Evolutionary conservation across 2,797 vertebrate species (phyloP), one percentile per base, ranked within the genome.

Genomic region (Hyperoplus lanceolatus): DNA sequence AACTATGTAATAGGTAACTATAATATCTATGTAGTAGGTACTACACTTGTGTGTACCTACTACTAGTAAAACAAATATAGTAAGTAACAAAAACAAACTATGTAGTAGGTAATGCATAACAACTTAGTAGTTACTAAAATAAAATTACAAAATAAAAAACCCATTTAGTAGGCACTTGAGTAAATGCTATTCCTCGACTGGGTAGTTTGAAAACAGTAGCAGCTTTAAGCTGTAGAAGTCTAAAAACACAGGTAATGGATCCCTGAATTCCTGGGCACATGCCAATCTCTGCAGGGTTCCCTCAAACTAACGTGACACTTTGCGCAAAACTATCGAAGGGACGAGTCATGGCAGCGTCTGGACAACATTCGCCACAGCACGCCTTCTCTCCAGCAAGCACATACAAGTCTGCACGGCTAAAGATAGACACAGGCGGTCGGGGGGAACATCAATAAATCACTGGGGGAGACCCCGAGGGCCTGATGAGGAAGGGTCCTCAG

Each of bases 381-480:
- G 71, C 64, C 79, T 79, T 81, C 83, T 11, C 80, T 72, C 74
- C 70, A 82, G 14, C 70, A 16, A n/a, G 41, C 89, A 91, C 86
- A 78, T 89, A 89, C 94, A 91, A 85, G 79, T 64, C 81, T 71
- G 72, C 4, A 3, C 21, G 48, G 81, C 92, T 91, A 93, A 94
- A 94, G 82, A 93, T 92, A 94, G 90, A 88, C 67, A 11, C 57
- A 54, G 81, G 67, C 77, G n/a, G 85, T 77, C 53, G 4, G 74
- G 78, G 75, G 83, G 81, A 29, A 83, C 82, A 45, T 78, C 81
- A 80, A 48, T 91, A 91, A 93, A 93, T 92, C 87, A 79, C 29
- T 29, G 84, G 12, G n/a, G 83, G 60, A 70, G 79, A 90, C 74
- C 81, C 81, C 71, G 1, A 45, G 83, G 82, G 80, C 72, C 58